Evolutionary conservation across 2,888 invertebrate genomes (phyloP).

Genomic region (Calliopum simillimum): DNA sequence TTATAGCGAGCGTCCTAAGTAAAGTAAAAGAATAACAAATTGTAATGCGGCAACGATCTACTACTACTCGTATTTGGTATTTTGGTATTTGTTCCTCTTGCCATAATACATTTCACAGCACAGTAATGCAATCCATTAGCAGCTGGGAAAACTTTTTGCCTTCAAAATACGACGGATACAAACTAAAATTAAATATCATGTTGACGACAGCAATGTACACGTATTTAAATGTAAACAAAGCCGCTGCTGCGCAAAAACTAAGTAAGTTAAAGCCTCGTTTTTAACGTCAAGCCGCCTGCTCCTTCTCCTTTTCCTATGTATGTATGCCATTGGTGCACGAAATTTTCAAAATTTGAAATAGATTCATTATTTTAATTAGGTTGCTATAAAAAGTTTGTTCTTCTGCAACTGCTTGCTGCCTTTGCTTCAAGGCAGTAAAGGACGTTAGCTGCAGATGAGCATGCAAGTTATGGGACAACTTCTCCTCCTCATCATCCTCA

Average conservation of each 20-base stretch:
- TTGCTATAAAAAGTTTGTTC: conserved; percentile 57
- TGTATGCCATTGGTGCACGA: conserved; percentile 49
- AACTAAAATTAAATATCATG: conserved; percentile 20
- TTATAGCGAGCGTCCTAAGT: conserved; percentile 4
- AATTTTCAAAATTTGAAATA: conserved; percentile 54
- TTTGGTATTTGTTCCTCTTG: conserved; percentile 8
- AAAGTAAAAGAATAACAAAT: conserved; percentile 21
- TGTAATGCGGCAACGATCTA: conserved; percentile 12
- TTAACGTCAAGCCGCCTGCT: conserved; percentile 1
- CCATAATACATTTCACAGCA: neutral
- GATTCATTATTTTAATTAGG: conserved; percentile 62
- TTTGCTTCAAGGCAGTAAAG: neutral
- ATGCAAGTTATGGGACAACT: neutral
- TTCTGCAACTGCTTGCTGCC: neutral
- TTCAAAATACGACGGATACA: conserved; percentile 11
- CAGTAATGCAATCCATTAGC: conserved; percentile 18
- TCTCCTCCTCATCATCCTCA: neutral
- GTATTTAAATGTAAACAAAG: conserved; percentile 34
- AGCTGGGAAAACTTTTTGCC: conserved; percentile 6
- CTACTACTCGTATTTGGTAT: neutral
- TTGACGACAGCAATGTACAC: neutral
- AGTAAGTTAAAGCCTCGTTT: conserved; percentile 28
- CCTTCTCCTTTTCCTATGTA: conserved; percentile 1
- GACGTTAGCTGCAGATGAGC: neutral
- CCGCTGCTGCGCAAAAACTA: conserved; percentile 29